Evolutionary conservation across 2,113 vertebrate species (phyloP).

Genomic region (Cyprinodon variegatus): DNA sequence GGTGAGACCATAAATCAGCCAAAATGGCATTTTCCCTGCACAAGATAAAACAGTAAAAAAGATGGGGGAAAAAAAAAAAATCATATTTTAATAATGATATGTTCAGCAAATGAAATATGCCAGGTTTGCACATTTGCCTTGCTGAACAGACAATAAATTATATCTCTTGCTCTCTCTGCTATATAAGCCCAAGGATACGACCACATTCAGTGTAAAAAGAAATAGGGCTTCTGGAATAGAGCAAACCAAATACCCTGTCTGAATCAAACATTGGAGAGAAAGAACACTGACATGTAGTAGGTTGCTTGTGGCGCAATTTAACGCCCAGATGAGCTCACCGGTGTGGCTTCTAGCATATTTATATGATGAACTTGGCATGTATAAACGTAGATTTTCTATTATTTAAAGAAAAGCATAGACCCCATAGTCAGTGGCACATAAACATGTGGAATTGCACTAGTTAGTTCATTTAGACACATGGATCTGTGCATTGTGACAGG

Average conservation of each 20-base stretch:
- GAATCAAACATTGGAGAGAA: slow-evolving; percentile 47
- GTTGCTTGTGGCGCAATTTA: slow-evolving; percentile 51
- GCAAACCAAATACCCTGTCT: slow-evolving; percentile 57
- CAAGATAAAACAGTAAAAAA: slow-evolving; percentile 54
- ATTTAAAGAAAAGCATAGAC: slow-evolving; percentile 25
- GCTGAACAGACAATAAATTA: slow-evolving; percentile 84
- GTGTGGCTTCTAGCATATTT: slow-evolving; percentile 12
- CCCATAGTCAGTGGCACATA: not conserved
- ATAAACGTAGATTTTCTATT: slow-evolving; percentile 26
- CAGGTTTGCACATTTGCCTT: slow-evolving; percentile 77
- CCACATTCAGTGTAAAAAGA: slow-evolving; percentile 60
- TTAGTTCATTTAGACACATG: slow-evolving; percentile 16
- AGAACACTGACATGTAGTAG: slow-evolving; percentile 51
- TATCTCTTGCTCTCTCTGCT: slow-evolving; percentile 50
- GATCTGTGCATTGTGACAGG: slow-evolving; percentile 28
- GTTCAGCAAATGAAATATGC: slow-evolving; percentile 80
- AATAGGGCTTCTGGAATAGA: slow-evolving; percentile 60
- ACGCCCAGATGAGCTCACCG: slow-evolving; percentile 21
- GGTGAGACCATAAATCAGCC: slow-evolving; percentile 47
- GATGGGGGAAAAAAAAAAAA: slow-evolving; percentile 12
- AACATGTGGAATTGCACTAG: slow-evolving; percentile 20
- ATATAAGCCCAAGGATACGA: slow-evolving; percentile 75
- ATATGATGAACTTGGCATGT: slow-evolving; percentile 20
- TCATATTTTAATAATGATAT: slow-evolving; percentile 76
- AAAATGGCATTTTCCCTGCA: slow-evolving; percentile 51